Conservation (phyloP, 2,888 invertebrate species). For the Lordiphosa andalusiaca region DNA sequence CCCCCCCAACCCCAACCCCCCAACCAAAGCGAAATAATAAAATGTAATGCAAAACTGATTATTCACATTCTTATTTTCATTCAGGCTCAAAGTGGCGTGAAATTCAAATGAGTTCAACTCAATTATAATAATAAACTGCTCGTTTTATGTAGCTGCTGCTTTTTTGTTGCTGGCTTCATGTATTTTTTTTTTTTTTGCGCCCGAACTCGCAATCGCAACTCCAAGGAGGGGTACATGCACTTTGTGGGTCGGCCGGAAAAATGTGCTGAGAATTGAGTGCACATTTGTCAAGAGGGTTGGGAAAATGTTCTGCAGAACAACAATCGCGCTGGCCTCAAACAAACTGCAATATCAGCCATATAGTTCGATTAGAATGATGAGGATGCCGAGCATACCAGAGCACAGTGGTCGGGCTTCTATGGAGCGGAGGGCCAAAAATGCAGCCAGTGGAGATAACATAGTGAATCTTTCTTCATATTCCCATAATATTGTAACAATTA, state of each 20-base stretch:
- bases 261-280: background rate
- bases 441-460: no score
- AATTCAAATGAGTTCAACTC: constrained; percentile 59
- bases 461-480: no score
- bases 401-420: no score
- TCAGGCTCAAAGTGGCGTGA: constrained; percentile 49
- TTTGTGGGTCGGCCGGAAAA: background rate
- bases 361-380: no score
- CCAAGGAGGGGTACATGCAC: background rate
- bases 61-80: constrained; percentile 42
- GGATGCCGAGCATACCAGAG: no score
- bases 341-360: no score
- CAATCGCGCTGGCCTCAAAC: no score
- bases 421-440: no score
- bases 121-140: constrained; percentile 59
- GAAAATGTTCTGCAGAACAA: no score
- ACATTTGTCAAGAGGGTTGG: no score
- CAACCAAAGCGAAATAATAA: constrained; percentile 32
- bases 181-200: background rate
- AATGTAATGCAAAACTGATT: constrained; percentile 44
- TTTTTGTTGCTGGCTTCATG: constrained; percentile 4
- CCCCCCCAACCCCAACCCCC: no score
- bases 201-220: constrained; percentile 1
- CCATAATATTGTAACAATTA: no score
- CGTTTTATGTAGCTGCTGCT: constrained; percentile 27